Evolutionary conservation across 2,797 vertebrate genomes (phyloP).

Genomic region (Phylloscopus collybita): DNA sequence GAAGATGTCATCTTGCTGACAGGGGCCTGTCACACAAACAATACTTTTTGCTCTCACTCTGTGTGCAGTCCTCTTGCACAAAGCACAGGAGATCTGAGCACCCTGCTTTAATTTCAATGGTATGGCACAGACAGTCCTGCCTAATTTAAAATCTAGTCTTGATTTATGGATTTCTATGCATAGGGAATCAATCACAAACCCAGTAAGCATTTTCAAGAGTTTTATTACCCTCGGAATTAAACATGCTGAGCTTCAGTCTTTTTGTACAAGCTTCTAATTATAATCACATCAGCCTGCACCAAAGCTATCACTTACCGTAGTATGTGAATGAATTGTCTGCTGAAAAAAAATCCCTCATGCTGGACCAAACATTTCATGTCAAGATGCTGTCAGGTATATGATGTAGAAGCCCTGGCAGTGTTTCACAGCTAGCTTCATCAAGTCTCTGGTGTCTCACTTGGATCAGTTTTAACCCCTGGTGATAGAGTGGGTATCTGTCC

Average conservation of each 20-base stretch:
- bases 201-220: not conserved
- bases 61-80: not conserved
- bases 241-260: conserved; percentile 17
- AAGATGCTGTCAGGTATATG: not conserved
- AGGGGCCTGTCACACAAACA: not conserved
- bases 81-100: not conserved
- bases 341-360: not conserved
- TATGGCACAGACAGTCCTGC: not conserved
- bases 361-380: not conserved
- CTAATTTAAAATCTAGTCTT: conserved; percentile 26
- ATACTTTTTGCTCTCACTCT: not conserved
- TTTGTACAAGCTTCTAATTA: conserved; percentile 11
- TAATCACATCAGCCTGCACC: conserved; percentile 4
- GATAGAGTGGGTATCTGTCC: not conserved
- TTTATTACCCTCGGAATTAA: conserved; percentile 35
- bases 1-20: not conserved
- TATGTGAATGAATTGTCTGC: not conserved
- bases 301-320: not conserved
- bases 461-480: not conserved
- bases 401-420: not conserved
- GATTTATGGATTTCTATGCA: conserved; percentile 23
- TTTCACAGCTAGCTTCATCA: not conserved
- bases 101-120: not conserved
- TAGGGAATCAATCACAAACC: not conserved
- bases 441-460: not conserved